Base-by-base conservation (phyloP, 23 tunicate genomes). In the Styela plicata region DNA sequence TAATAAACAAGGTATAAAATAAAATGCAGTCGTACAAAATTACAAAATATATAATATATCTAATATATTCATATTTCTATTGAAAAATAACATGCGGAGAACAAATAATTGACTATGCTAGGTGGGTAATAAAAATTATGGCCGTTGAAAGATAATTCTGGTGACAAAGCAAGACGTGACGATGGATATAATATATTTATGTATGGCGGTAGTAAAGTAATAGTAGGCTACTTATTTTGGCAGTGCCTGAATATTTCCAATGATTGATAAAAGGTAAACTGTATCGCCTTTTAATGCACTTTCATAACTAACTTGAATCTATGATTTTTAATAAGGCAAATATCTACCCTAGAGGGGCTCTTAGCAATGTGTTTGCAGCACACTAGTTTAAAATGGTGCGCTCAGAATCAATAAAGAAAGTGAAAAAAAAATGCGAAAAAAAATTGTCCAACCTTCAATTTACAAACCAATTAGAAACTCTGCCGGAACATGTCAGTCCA, bases 41-140 rank as follows among this genome's bases (percentile, higher is more conserved):
- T 76, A 76, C 81, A 76, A 76, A 76, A 76, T 76, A 76, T 76
- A 76, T 76, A 76, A 76, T 76, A 76, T 76, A 76, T 76, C 81
- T 76, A 76, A 76, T 76, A 76, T 76, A 76, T 2, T 67, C 31
- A 25, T 67, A 67, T 67, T 67, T 76, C 37, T 76, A 76, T 53
- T 76, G 81, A 53, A 76, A 76, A 76, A 76, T 76, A 76, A 76
- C 81, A 53, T 53, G 66, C 53, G 66, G 81, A 53, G 81, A 76
- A 44, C 36, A 76, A 76, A 26, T 76, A 76, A 76, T 18, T 27
- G 66, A 44, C 21, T 76, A 76, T 44, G 81, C 81, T 71, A 18
- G 32, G 32, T 66, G 29, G 29, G 33, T 13, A 73, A 31, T 31
- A 76, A 76, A 76, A 76, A 76, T 25, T 52, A 76, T 76, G 81